Base-by-base conservation (phyloP, 1,140 invertebrate species). In the Aphelenchoides besseyi region DNA sequence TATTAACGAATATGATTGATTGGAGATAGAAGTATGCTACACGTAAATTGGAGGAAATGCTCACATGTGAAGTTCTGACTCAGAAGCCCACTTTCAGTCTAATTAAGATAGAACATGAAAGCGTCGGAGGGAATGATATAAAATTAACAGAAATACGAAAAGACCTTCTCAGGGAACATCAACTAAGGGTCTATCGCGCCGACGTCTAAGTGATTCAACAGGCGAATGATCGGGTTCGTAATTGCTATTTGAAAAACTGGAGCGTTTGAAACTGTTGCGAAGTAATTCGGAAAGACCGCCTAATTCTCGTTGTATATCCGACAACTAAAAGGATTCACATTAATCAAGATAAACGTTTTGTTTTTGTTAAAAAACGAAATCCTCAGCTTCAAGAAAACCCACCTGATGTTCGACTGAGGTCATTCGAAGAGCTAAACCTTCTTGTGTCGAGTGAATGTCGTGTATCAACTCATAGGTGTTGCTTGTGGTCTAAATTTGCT, bases 361-460 rank as follows among this genome's bases (percentile, higher is more conserved):
- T 3, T 37, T 62, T 62, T 8, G 8, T 23, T 33, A n/a, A 30
- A 3, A 32, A 61, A 26, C 29, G 18, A 2, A 12, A 61, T 18
- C 16, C 16, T 1, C 0, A 30, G 3, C 2, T 5, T 3, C 26
- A 1, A 32, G 30, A n/a, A n/a, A n/a, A n/a, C n/a, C n/a, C n/a
- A n/a, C n/a, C n/a, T 83, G 82, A 70, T 82, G 81, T 68, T 82
- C 81, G 16, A 82, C 80, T 18, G 81, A 68, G n/a, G 81, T 82
- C 57, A 82, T 82, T 32, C 81, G 69, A 9, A 82, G 70, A 30
- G 82, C 82, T 9, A 82, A 68, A 23, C 81, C 81, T 57, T 83
- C 81, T 63, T 82, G 81, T 18, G 74, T 84, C 35, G 76, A 74
- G 52, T 82, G 79, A 41, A 82, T 75, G 41, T 82, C 81, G 53